Base-by-base conservation (phyloP, 1,140 invertebrate species). In the Mercenaria mercenaria region DNA sequence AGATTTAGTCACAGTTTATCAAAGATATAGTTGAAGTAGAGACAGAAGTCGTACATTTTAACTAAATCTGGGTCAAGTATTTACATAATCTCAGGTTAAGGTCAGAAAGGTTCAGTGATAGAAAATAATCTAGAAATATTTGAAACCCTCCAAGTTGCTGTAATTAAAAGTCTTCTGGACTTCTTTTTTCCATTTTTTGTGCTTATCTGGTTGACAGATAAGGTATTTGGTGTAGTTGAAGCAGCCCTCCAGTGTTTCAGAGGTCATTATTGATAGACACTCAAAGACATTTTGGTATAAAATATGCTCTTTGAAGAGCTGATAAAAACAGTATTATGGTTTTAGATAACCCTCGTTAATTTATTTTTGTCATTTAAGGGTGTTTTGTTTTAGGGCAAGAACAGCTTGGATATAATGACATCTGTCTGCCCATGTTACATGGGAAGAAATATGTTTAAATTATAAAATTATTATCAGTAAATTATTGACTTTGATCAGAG, bases 341-440 rank as follows among this genome's bases (percentile, higher is more conserved):
- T n/a, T 29, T 23, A 18, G 67, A 72, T 72, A 72, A 72, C 18
- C 67, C 3, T 39, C 34, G 0, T 1, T 72, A 39, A 39, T 72
- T 23, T 39, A 39, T 72, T 72, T 37, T 39, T 72, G 43, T 15
- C 29, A 39, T 39, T 72, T 37, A 59, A 20, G 18, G 39, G 1
- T 64, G 59, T 26, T 29, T 39, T 72, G 67, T 72, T 72, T 72
- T 72, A 72, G 34, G 10, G 6, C 61, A 67, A 72, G 10, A 72
- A 41, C 67, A 72, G 67, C 67, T 72, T 72, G 67, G 34, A 41
- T 72, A 39, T 26, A 39, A 29, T 72, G 67, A 29, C 67, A 72
- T 72, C 67, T 72, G 67, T 72, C 18, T 47, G 15, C 15, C 43
- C 43, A 47, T 15, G 43, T 6, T 47, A n/a, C n/a, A 47, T 47